phyloP scores from a whole-genome alignment of 2,797 vertebrate species.

The Gymnodraco acuticeps region DNA sequence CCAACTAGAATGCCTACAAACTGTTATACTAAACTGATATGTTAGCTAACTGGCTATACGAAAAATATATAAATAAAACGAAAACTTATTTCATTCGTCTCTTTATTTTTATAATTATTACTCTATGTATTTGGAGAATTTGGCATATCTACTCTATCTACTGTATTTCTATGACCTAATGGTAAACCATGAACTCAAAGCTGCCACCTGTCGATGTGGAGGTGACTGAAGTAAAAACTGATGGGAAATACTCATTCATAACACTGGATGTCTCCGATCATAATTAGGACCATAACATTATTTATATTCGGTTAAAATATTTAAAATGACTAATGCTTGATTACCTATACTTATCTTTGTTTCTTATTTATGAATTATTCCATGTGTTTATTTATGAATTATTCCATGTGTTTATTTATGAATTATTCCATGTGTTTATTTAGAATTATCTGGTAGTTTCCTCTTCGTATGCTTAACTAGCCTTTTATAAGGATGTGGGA shows the following conservation, averaged over 20 bases:
- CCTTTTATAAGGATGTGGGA: too few species aligned
- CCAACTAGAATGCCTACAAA: not conserved
- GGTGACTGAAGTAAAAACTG: not conserved
- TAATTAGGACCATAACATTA: not conserved
- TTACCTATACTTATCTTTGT: not conserved
- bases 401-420: not conserved
- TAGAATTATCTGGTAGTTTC: not conserved
- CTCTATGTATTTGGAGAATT: not conserved
- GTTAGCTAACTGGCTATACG: not conserved
- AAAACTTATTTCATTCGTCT: not conserved
- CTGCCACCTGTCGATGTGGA: conserved; percentile 52
- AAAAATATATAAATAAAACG: not conserved
- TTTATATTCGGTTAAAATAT: not conserved
- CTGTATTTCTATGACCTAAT: conserved; percentile 12
- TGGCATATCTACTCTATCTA: not conserved
- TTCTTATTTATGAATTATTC: not conserved
- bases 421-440: not conserved
- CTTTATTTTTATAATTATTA: not conserved
- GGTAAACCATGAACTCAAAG: not conserved
- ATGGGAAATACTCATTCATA: not conserved
- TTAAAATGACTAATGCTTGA: not conserved
- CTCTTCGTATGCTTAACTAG: not conserved
- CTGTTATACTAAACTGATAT: not conserved
- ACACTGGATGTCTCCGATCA: conserved; percentile 49
- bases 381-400: not conserved